phyloP scores from a whole-genome alignment of 2,797 vertebrate species.

The Anabacerthia variegaticeps region DNA sequence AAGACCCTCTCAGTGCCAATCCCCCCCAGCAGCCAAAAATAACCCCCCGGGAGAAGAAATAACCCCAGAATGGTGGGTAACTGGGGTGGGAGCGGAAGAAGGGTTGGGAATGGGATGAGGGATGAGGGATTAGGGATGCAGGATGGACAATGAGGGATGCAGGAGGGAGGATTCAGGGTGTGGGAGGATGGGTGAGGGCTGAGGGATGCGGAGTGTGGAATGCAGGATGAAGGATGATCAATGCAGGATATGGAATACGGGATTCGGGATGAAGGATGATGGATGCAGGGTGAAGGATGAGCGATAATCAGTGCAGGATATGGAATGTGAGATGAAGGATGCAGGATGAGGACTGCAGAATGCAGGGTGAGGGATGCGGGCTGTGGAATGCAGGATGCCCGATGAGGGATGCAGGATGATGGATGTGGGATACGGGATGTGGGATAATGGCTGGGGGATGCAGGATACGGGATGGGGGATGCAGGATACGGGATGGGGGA shows the following conservation, averaged over 20 bases:
- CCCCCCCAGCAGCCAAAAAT: neutral
- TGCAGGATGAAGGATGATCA: no score
- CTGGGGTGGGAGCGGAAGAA: neutral
- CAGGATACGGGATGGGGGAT: neutral
- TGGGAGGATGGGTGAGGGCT: neutral
- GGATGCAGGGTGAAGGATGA: neutral
- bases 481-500: neutral
- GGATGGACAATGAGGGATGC: neutral
- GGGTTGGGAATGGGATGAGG: neutral
- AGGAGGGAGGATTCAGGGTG: neutral
- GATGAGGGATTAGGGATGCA: fast-evolving
- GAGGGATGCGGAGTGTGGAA: neutral
- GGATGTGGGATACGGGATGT: neutral
- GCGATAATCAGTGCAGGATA: neutral
- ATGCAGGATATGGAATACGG: neutral
- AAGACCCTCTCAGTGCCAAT: neutral
- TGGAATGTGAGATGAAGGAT: neutral
- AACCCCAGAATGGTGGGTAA: neutral
- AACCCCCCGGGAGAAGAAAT: neutral
- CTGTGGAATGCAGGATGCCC: neutral
- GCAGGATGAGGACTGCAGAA: neutral
- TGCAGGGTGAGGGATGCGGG: neutral
- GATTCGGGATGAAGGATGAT: neutral
- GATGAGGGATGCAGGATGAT: neutral
- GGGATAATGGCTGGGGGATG: no score